Evolutionary conservation across 2,113 vertebrate genomes (phyloP), one percentile per base, ranked within the genome.

Genomic region (Clarias gariepinus): DNA sequence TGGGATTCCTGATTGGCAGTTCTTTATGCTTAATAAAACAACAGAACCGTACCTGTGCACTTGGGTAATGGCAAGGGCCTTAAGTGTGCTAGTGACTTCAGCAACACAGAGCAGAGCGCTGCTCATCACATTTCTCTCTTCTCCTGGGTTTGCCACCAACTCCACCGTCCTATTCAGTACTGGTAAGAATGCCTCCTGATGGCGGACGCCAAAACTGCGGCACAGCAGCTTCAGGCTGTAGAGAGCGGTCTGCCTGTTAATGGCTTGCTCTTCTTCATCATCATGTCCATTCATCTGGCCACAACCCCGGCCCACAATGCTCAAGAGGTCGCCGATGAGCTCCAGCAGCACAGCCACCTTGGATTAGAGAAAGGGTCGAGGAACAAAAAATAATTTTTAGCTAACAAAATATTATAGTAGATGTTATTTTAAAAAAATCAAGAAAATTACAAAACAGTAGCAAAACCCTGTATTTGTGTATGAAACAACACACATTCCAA

Each of bases 191-290:
- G 91, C 86, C 8, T 93, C 83, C 76, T 93, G 94, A 86, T 96
- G 95, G 89, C 81, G 85, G 0, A 93, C 58, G 74, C 98, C 97
- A 16, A 99, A 98, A 83, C 93, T 94, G 93, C 95, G 97, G 90
- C 98, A 98, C 1, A 99, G 94, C 47, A 99, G 95, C 88, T 99
- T 99, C 23, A 99, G 95, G 86, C 97, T 97, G 90, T 96, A 98
- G 55, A 99, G 93, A 15, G 98, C 98, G 0, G 97, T 99, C 93
- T 99, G 98, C 16, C 98, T 95, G 92, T 98, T 99, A 89, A 99
- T 92, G 2, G 97, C 95, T 60, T 96, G 96, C 81, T 99, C 98
- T 77, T 94, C 95, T 84, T 94, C 93, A 19, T 94, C 93, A 19
- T 93, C 91, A 21, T 92, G 93, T 18, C 74, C 63, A 3, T 2